Evolutionary conservation across 2,797 vertebrate genomes (phyloP), one percentile per base, ranked within the genome.

Genomic region (Melanotaenia boesemani): DNA sequence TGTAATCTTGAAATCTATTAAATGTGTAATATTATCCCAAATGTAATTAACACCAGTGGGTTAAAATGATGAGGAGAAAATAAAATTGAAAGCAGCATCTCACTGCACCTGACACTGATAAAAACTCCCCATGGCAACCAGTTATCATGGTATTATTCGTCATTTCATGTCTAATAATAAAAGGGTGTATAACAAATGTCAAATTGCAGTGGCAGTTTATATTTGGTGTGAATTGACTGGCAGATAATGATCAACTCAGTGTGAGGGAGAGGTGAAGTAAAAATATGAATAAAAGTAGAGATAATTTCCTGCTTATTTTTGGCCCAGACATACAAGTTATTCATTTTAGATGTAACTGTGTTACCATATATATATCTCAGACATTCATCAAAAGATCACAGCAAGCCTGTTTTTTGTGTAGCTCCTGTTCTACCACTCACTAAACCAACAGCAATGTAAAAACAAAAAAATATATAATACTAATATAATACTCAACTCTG

Each of bases 221-320:
- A 26, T 15, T 57, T 24, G 32, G 6, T 48, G 12, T 46, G 12
- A 65, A 48, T 13, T 50, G 26, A 54, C 16, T 34, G 32, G 50
- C 22, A 30, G 62, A 2, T 72, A 65, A 37, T 11, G 41, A 37
- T 41, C 22, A 48, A 30, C 56, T 65, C 41, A 50, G n/a, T 44
- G 10, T 39, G 41, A 62, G 48, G 24, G 13, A 56, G 26, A 56
- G 24, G 22, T 16, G 12, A 56, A 56, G 22, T 15, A 24, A 56
- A 26, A 28, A 56, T 24, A 15, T 28, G 54, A 56, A 56, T 24
- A 13, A 56, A 56, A 15, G 24, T 3, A 55, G 4, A 16, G 12
- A 28, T 26, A 13, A 56, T 48, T 44, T 15, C 22, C 8, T 20
- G 18, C 18, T 13, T 32, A 32, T 50, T 28, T 32, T 63, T 63